Evolutionary conservation across 2,113 vertebrate species (phyloP).

Genomic region (Leuciscus idus): DNA sequence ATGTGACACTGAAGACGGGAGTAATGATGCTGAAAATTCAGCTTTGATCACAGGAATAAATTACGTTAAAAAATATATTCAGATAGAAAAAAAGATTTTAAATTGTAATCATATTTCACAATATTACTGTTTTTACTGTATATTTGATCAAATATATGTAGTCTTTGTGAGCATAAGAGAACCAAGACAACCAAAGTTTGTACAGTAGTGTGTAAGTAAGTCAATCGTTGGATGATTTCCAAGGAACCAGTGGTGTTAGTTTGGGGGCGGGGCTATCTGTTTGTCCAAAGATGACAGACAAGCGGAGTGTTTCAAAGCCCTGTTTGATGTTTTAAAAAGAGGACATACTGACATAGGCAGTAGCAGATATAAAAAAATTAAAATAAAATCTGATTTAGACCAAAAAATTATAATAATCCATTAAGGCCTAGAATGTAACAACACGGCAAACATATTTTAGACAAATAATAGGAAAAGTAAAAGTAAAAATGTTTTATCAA

Average conservation of each 20-base stretch:
- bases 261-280: no score
- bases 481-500: neutral
- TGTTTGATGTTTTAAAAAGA: neutral
- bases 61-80: neutral
- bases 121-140: neutral
- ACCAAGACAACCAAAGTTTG: neutral
- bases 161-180: neutral
- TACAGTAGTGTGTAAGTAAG: neutral
- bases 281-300: no score
- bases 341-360: neutral
- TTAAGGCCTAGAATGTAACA: neutral
- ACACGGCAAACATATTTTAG: neutral
- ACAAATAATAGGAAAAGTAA: neutral
- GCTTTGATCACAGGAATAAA: neutral
- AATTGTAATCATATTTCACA: neutral
- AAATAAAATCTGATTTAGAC: neutral
- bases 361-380: neutral
- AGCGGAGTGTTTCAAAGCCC: no score
- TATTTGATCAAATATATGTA: neutral
- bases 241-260: neutral
- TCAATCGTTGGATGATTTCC: neutral
- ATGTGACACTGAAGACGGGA: neutral
- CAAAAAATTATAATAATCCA: neutral
- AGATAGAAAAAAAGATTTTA: neutral
- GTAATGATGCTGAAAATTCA: neutral